Evolutionary conservation across 2,888 invertebrate species (phyloP), one percentile per base, ranked within the genome.

Genomic region (Chloroclysta siterata): DNA sequence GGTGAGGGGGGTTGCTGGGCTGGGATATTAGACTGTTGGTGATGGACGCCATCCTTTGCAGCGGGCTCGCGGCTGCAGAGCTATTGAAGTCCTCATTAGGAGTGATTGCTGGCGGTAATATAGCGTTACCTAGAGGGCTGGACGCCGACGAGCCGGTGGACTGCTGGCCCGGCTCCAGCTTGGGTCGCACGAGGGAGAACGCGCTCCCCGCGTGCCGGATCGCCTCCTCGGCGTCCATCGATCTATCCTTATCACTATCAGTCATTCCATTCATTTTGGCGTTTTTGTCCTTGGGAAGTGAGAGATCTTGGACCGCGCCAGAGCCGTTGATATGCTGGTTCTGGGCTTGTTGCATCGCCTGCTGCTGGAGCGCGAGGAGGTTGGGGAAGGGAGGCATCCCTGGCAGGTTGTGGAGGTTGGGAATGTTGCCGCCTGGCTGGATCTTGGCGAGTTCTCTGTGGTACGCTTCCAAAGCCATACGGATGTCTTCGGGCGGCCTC

Each of bases 41-140:
- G 77, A 99, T 99, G 72, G 98, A 98, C 67, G 99, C 99, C 99
- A 99, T 99, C 81, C 99, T 94, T 88, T 99, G 99, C 56, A 99
- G 93, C 0, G 99, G 99, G 82, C 98, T 98, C 22, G 98, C 98
- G 10, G 98, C 97, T 0, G 97, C 96, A 3, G 96, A 95, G 68
- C 94, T 94, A 57, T 95, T 94, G 77, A 97, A 97, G 80, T 97
- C 97, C 63, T 97, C 96, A 74, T 94, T 95, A 36, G 96, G 96
- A 50, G 96, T 96, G 89, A 96, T 95, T 46, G 96, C 97, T 0
- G 97, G 97, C 52, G 97, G 97, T 72, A 98, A 91, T 77, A 97
- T 97, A 46, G 97, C 95, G 84, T 97, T 97, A 53, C 97, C 97
- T 33, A 97, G 89, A 0, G 97, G 97, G 77, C 97, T 97, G 72